Evolutionary conservation across 1,140 invertebrate genomes (phyloP).

Genomic region (Eciton burchellii): DNA sequence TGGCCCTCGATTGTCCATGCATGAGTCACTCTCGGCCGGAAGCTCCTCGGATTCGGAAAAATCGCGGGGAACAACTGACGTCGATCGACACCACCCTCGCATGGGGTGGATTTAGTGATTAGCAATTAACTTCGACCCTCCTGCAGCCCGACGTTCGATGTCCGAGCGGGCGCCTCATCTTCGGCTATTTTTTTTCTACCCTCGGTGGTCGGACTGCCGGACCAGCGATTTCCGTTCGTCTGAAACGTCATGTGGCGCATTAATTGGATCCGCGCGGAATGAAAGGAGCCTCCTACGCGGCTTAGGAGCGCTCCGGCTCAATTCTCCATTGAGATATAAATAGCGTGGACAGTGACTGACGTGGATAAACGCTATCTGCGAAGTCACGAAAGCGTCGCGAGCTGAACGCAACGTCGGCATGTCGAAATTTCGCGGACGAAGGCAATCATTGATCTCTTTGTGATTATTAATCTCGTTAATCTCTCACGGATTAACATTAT

Average conservation of each 20-base stretch:
- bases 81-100: conserved; percentile 19
- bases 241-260: conserved; percentile 82
- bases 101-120: conserved; percentile 66
- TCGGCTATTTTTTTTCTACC: conserved; percentile 49
- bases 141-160: conserved; percentile 50
- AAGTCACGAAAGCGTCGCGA: background rate
- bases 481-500: too few relatives aligned
- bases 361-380: conserved; percentile 10
- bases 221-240: conserved; percentile 79
- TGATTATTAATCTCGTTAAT: background rate
- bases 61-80: conserved; percentile 67
- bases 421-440: too few relatives aligned
- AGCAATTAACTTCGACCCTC: conserved; percentile 73
- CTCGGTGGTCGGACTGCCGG: conserved; percentile 3
- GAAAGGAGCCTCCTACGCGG: conserved; percentile 76
- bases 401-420: background rate
- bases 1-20: background rate
- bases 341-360: conserved; percentile 41
- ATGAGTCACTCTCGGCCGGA: conserved; percentile 23
- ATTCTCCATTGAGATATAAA: conserved; percentile 47
- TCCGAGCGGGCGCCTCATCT: conserved; percentile 40
- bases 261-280: conserved; percentile 79
- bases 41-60: conserved; percentile 57
- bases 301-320: conserved; percentile 28
- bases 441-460: too few relatives aligned